These are phyloP conservation scores for Parazoanthus atlanticus DNA, from an alignment of 92 coral and sea anemone genomes.

Conservation along the genomic window DNA sequence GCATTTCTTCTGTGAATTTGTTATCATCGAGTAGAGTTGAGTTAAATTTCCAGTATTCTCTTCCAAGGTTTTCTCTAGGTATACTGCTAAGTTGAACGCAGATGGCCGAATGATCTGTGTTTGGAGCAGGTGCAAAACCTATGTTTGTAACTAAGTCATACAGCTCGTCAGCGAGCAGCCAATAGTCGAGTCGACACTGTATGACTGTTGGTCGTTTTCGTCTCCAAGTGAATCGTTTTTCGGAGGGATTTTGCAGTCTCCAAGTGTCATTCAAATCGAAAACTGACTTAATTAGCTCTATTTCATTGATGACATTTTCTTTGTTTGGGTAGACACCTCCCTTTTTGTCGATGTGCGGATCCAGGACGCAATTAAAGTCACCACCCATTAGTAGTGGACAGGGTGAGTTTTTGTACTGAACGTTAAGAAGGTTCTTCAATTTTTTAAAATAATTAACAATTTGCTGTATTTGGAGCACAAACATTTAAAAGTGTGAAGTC, in stretches of 20 bases:
- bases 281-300: background rate
- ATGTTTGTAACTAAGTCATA: constrained; percentile 35
- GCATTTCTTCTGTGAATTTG: constrained; percentile 15
- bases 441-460: background rate
- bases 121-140: constrained; percentile 26
- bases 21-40: constrained; percentile 37
- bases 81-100: constrained; percentile 30
- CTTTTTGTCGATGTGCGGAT: constrained; percentile 2
- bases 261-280: constrained; percentile 5
- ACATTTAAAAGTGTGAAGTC: background rate
- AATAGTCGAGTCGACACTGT: constrained; percentile 14
- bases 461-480: constrained; percentile 20
- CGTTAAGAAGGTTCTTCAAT: background rate
- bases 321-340: background rate
- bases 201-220: background rate
- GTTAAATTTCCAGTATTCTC: constrained; percentile 49
- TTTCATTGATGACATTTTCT: background rate
- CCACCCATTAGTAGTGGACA: background rate
- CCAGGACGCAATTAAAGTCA: background rate
- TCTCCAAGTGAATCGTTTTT: constrained; percentile 4
- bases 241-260: background rate
- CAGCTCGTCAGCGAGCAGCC: constrained; percentile 38
- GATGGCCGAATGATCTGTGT: constrained; percentile 50
- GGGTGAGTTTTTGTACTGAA: background rate
- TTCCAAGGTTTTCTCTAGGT: constrained; percentile 23